Evolutionary conservation across 1,140 invertebrate species (phyloP).

Genomic region (Brachionus paranguensis): DNA sequence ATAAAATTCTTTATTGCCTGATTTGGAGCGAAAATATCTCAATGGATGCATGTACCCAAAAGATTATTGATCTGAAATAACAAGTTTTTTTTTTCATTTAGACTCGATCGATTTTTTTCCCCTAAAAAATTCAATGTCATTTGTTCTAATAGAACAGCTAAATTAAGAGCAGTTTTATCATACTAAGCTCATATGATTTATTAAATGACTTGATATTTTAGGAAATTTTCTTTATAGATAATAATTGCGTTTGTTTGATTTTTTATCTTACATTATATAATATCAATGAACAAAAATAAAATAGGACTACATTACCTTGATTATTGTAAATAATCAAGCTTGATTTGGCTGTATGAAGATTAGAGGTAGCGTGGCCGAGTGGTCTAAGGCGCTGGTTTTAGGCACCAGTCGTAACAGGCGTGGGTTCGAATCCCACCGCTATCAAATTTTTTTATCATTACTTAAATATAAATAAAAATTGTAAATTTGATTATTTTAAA

Average conservation of each 20-base stretch:
- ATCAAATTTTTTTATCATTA: conserved; percentile 62
- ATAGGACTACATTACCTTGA: too few species aligned
- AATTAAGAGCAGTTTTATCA: neutral
- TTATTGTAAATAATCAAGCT: too few species aligned
- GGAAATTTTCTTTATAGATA: neutral
- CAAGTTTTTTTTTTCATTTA: neutral
- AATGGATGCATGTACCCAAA: neutral
- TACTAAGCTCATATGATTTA: neutral
- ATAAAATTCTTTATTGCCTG: neutral
- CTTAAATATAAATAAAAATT: neutral
- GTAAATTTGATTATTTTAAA: neutral
- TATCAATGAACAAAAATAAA: neutral
- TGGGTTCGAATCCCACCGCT: conserved; percentile 98
- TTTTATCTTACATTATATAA: neutral
- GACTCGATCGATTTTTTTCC: neutral
- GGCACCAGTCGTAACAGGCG: conserved; percentile 96
- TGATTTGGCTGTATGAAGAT: too few species aligned
- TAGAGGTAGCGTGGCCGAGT: conserved; percentile 85
- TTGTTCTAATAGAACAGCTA: neutral
- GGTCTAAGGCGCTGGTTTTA: conserved; percentile 99
- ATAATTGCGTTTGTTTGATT: neutral
- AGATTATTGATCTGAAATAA: neutral
- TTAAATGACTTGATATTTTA: neutral
- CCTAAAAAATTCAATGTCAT: neutral
- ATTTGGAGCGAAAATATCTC: neutral